Evolutionary conservation across 2,113 vertebrate species (phyloP).

Genomic region (Proterorhinus semilunaris): DNA sequence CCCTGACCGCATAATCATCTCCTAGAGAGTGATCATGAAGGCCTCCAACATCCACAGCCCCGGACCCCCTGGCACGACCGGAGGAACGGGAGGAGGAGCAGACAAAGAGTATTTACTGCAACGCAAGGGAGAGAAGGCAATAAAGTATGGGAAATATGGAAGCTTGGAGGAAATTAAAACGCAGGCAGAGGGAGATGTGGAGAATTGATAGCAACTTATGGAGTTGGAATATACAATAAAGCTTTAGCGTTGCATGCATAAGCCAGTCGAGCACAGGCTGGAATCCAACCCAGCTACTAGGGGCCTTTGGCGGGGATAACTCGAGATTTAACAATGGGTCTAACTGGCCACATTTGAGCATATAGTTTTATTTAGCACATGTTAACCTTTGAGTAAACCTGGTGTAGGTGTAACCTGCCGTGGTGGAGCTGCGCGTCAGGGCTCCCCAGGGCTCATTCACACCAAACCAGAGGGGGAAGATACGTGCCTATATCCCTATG

Average conservation of each 20-base stretch:
- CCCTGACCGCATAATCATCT: conserved; percentile 74
- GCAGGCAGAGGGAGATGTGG: conserved; percentile 23
- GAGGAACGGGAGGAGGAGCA: conserved; percentile 39
- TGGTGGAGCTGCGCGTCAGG: no score
- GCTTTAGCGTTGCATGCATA: neutral
- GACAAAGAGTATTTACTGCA: conserved; percentile 58
- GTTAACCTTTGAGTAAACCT: no score
- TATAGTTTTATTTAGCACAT: no score
- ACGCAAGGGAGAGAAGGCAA: conserved; percentile 31
- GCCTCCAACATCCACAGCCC: conserved; percentile 65
- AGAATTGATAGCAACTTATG: conserved; percentile 14
- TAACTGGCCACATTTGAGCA: no score
- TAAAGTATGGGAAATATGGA: conserved; percentile 19
- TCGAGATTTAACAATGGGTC: no score
- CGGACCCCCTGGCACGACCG: conserved; percentile 54
- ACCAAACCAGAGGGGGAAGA: no score
- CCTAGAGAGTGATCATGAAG: conserved; percentile 71
- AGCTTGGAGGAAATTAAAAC: conserved; percentile 59
- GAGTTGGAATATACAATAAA: neutral
- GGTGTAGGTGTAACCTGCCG: no score
- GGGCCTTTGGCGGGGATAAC: neutral
- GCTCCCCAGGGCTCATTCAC: no score
- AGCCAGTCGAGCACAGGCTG: neutral
- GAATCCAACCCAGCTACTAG: neutral
- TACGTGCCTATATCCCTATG: no score